phyloP scores from a whole-genome alignment of 2,888 invertebrate species.

The Poecilobothrus nobilitatus region DNA sequence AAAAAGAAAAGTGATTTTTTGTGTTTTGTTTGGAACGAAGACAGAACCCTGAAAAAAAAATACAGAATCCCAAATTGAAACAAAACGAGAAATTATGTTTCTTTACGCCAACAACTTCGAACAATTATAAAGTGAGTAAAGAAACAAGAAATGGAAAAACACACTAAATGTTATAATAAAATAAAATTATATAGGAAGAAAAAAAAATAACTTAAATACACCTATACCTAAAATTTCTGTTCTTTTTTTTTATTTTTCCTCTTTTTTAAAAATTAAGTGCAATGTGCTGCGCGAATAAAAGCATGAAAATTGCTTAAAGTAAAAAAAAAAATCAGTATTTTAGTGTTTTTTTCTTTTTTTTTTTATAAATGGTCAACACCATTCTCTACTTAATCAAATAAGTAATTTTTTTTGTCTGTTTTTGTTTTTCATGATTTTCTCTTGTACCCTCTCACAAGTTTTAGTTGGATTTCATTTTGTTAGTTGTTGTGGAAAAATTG shows the following conservation, averaged over 20 bases:
- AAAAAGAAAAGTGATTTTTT: no score
- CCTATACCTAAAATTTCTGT: neutral
- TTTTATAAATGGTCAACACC: neutral
- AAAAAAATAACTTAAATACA: neutral
- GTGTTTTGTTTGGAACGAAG: no score
- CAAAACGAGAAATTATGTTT: neutral
- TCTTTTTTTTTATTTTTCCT: neutral
- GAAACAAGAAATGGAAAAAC: neutral
- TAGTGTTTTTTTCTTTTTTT: no score
- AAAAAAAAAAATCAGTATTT: no score
- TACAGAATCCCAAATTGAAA: neutral
- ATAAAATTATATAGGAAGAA: no score
- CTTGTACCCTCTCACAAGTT: no score
- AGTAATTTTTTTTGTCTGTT: neutral
- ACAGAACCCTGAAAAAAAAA: no score
- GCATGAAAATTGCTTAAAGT: no score
- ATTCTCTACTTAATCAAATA: constrained; percentile 1
- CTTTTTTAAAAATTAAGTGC: neutral
- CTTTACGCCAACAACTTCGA: neutral
- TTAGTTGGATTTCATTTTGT: no score
- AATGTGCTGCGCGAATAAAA: neutral
- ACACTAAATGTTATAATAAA: no score
- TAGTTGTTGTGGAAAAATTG: no score
- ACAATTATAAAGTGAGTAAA: neutral
- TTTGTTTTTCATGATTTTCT: neutral